Percentiles rank a stretch among this genome's conserved stretches.
Conservation (phyloP, 2,888 invertebrate species). For the Tetranychus truncatus region DNA sequence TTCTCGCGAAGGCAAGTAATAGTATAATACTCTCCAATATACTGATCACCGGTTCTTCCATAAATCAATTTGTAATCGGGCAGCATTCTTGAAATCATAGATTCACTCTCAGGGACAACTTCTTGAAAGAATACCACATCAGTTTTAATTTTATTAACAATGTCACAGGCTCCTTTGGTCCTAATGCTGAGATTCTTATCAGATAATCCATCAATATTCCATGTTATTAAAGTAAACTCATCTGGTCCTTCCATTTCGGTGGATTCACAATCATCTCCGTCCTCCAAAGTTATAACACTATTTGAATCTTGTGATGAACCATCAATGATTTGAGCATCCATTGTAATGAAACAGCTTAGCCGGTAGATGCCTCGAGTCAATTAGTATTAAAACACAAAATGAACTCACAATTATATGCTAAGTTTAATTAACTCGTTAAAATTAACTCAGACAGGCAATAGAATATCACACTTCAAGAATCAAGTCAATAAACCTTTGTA, state of each 20-base stretch:
- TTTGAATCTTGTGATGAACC: too few species aligned
- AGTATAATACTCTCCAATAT: constrained; percentile 35
- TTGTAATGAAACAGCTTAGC: too few species aligned
- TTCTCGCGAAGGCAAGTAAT: constrained; percentile 35
- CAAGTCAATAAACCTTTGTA: too few species aligned
- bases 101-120: constrained; percentile 36
- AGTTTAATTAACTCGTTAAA: too few species aligned
- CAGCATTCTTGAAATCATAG: constrained; percentile 34
- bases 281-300: too few species aligned
- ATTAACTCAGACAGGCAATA: too few species aligned
- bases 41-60: constrained; percentile 22
- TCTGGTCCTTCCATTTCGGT: neutral
- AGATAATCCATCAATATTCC: constrained; percentile 45
- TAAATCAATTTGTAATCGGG: constrained; percentile 34
- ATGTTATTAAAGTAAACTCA: constrained; percentile 5
- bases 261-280: too few species aligned
- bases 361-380: too few species aligned
- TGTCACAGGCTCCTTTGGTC: constrained; percentile 37
- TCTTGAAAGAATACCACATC: constrained; percentile 44
- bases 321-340: too few species aligned
- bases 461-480: too few species aligned
- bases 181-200: constrained; percentile 36
- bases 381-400: too few species aligned
- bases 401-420: too few species aligned
- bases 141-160: constrained; percentile 37